Base-by-base conservation (phyloP, 2,797 vertebrate genomes). In the Anolis apletophallus region DNA sequence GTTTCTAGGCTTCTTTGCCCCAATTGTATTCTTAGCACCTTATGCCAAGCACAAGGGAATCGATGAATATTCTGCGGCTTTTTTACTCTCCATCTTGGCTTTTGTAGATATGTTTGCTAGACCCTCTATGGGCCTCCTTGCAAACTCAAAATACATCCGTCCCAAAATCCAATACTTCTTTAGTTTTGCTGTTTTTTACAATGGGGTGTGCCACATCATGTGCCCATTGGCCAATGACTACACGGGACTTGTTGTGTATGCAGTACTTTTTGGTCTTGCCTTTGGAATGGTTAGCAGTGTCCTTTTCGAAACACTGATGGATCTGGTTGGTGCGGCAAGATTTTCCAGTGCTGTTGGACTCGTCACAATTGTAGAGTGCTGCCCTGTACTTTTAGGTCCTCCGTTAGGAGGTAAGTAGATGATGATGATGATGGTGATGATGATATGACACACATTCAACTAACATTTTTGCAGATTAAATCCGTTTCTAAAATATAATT, bases 121-220 rank as follows among this genome's bases (percentile, higher is more conserved):
- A 81, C 99, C 98, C 55, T 96, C 97, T 36, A 98, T 98, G 97
- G 98, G 98, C 61, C 95, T 99, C 0, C 91, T 99, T 88, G 98
- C 98, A 86, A 99, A 99, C 94, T 97, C 98, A 0, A 97, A 94
- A 57, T 95, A 97, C 94, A 67, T 99, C 73, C 96, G 98, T 16
- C 99, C 99, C 86, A 97, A 89, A 90, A 99, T 99, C 93, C 98
- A 99, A 90, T 99, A 99, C 85, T 99, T 99, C 96, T 99, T 99
- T 88, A 97, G 98, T 93, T 97, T 98, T 85, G 98, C 98, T 0
- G 95, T 99, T 77, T 94, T 99, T 10, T 99, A 98, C 93, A 99
- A 98, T 26, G 99, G 99, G 0, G 68, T 99, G 72, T 99, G 98
- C 89, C 98, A 99, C 91, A 90, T 99, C 36, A 92, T 99, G 61